Evolutionary conservation across 2,797 vertebrate species (phyloP).

Genomic region (Morelia viridis): DNA sequence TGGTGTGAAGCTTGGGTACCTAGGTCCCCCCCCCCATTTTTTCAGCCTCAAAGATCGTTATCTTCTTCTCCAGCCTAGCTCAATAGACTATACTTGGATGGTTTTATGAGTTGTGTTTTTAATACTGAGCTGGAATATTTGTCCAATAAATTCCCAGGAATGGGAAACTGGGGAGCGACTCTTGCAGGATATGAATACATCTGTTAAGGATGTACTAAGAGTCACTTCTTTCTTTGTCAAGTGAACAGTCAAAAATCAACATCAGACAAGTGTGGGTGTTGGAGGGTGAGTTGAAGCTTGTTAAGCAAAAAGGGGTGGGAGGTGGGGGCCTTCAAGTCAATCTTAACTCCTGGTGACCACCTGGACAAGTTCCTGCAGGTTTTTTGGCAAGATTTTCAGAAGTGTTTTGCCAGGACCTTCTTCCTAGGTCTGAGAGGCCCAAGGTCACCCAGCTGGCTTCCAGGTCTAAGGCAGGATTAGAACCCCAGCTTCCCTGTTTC

Average conservation of each 20-base stretch:
- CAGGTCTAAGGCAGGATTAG: too few relatives aligned
- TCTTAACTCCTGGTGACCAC: too few relatives aligned
- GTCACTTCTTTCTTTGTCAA: slow-evolving; percentile 28
- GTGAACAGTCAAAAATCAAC: slow-evolving; percentile 24
- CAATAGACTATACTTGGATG: slow-evolving; percentile 31
- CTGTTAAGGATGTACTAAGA: slow-evolving; percentile 47
- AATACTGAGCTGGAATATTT: slow-evolving; percentile 69
- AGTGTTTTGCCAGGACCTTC: too few relatives aligned
- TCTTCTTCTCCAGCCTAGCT: slow-evolving; percentile 40
- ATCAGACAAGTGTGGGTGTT: neutral
- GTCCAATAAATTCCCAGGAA: slow-evolving; percentile 68
- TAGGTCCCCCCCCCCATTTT: slow-evolving; percentile 7
- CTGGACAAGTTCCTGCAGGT: too few relatives aligned
- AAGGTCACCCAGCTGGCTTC: too few relatives aligned
- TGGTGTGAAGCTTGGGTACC: neutral
- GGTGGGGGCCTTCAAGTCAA: too few relatives aligned
- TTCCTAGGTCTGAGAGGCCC: too few relatives aligned
- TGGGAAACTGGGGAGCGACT: slow-evolving; percentile 65
- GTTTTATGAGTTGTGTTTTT: slow-evolving; percentile 70
- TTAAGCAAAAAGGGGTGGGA: neutral
- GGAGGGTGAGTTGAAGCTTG: neutral
- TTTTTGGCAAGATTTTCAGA: too few relatives aligned
- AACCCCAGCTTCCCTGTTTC: too few relatives aligned
- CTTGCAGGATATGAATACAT: slow-evolving; percentile 69
- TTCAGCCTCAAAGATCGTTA: slow-evolving; percentile 17